Base-by-base conservation (phyloP, 1,140 invertebrate genomes). In the Drosophila mojavensis region DNA sequence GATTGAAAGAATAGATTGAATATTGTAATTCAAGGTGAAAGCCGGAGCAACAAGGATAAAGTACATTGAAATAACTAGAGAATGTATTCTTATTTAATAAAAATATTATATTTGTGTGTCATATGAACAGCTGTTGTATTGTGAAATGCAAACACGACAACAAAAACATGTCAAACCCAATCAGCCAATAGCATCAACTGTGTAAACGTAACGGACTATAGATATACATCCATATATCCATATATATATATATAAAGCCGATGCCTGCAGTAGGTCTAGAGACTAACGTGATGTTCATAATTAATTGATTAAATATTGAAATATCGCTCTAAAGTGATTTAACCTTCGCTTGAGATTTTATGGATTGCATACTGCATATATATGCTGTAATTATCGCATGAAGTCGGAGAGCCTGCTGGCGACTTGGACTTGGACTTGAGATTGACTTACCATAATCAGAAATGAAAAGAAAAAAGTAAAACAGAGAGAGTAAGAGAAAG, bases 251-350 rank as follows among this genome's bases (percentile, higher is more conserved):
- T 24, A 2, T 1, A 24, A 1, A 24, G 20, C 28, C 5, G 7
- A 36, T 36, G 20, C 10, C 54, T 24, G 33, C 33, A 9, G 6
- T 1, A 5, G 17, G 11, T 41, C 17, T 58, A 43, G 39, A 26
- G 55, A 56, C 36, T 66, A 24, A 3, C 45, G 24, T 33, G 28
- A 30, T 53, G 47, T 51, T 72, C 28, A 53, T 59, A 59, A 59
- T 72, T 45, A 45, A 59, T 33, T 53, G 62, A 15, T 65, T 65
- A 71, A 71, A 66, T 65, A 72, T 66, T 59, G 56, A 20, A 15
- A 4, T 43, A 65, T 15, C 20, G 36, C 43, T 64, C 7, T 20
- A 30, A 48, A 64, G 43, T 64, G 24, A 64, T 56, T 64, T 64
- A 56, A 50, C 67, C 67, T 70, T 65, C 61, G n/a, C 41, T 26